Evolutionary conservation across 2,797 vertebrate genomes (phyloP), one percentile per base, ranked within the genome.

Genomic region (Galago senegalensis): DNA sequence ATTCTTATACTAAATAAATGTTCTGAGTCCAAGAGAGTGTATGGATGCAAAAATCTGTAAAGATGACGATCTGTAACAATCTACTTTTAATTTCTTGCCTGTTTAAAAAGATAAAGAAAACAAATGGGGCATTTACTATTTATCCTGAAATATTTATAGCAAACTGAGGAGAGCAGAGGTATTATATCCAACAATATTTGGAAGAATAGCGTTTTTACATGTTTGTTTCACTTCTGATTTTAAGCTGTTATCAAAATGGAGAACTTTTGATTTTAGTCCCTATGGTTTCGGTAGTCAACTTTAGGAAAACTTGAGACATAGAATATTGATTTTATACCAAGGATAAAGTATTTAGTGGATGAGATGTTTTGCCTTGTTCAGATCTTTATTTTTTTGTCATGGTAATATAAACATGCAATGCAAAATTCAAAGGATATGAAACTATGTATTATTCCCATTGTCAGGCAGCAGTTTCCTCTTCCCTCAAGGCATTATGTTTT

Each of bases 251-350:
- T 72, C 65, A 70, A 87, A 83, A 58, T 67, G 86, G 18, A 84
- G 25, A 1, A 4, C 49, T 43, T 88, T 93, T 60, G 6, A 77
- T 82, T 93, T 87, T 93, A 82, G 70, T 43, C 31, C 43, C 65
- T 79, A 77, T 82, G 43, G 40, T 90, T 12, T 77, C 40, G 37
- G 67, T 93, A 83, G 72, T 83, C 29, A 90, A 11, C 7, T 93
- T 67, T 80, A 67, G 40, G 7, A 27, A 75, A 81, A 67, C 40
- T 82, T 63, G 37, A 31, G 60, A 72, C 31, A n/a, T 79, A 13
- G 67, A 79, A 91, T 75, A 69, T 31, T 75, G 34, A 65, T 79
- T 85, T 88, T 89, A 92, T 46, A 49, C 49, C 49, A 73, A 77
- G 7, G 40, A 37, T 60, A 67, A 70, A 67, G 67, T 72, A 89